Percentiles rank a stretch among this genome's conserved stretches.
Evolutionary conservation across 2,888 invertebrate genomes (phyloP).

Genomic region (Alloplasta piceator): DNA sequence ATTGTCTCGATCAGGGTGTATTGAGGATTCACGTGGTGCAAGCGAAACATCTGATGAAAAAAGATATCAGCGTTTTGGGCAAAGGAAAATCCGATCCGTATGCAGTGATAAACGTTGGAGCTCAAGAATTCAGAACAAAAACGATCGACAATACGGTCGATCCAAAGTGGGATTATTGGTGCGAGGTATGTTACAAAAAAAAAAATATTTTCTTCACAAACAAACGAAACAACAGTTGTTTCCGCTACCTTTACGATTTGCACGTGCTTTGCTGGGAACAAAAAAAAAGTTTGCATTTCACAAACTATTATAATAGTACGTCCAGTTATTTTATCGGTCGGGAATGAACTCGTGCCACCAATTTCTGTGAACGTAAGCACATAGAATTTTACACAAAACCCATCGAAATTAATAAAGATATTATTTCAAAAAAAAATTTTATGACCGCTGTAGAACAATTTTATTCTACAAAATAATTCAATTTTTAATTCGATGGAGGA

Average conservation of each 20-base stretch:
- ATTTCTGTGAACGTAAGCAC: conserved; percentile 38
- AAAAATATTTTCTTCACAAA: neutral
- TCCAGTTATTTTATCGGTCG: conserved; percentile 11
- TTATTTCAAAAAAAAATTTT: neutral
- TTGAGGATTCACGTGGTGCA: conserved; percentile 96
- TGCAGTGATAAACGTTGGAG: conserved; percentile 95
- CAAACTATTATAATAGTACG: conserved; percentile 3
- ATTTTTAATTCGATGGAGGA: neutral
- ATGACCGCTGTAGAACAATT: neutral
- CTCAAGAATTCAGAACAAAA: conserved; percentile 96
- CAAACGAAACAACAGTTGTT: neutral
- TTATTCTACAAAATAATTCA: neutral
- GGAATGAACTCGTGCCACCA: conserved; percentile 36
- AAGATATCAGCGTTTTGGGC: conserved; percentile 96
- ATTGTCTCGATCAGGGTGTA: conserved; percentile 90
- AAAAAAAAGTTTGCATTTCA: conserved; percentile 58
- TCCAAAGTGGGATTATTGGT: conserved; percentile 99
- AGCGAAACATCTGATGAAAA: conserved; percentile 97
- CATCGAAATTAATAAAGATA: neutral
- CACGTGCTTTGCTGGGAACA: conserved; percentile 75
- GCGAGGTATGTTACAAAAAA: conserved; percentile 90
- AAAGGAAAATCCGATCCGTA: conserved; percentile 99
- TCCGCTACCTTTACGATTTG: conserved; percentile 64
- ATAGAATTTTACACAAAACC: conserved; percentile 8
- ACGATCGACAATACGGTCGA: conserved; percentile 96